These are phyloP conservation scores for Petrocephalus schoutedeni DNA, from an alignment of 2,797 vertebrate genomes.

Conservation along the genomic window DNA sequence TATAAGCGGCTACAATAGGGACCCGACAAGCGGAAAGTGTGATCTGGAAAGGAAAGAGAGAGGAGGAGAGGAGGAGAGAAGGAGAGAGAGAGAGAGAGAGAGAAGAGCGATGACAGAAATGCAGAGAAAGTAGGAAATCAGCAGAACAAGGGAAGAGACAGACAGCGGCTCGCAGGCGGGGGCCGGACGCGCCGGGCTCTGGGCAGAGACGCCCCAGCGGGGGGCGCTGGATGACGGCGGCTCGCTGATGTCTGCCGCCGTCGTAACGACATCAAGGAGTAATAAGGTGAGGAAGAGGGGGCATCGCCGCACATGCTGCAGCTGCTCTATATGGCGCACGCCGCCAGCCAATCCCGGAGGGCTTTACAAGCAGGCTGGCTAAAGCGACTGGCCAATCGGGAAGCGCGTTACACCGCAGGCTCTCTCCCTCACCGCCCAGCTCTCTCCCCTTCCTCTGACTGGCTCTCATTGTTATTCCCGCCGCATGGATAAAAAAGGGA, in stretches of 20 bases:
- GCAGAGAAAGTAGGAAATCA: constrained; percentile 44
- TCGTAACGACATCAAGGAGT: constrained; percentile 34
- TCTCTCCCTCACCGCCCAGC: background rate
- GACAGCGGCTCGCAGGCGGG: background rate
- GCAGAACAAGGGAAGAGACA: background rate
- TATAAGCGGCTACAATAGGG: background rate
- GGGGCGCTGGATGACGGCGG: constrained; percentile 31
- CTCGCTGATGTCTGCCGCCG: constrained; percentile 46
- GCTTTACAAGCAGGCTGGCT: constrained; percentile 40
- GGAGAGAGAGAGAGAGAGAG: background rate
- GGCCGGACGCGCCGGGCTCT: background rate
- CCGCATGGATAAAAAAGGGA: constrained; percentile 31
- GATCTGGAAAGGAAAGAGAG: background rate
- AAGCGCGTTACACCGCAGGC: constrained; percentile 36
- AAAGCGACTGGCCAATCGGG: constrained; percentile 38
- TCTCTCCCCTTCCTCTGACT: constrained; percentile 27
- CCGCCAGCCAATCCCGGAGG: constrained; percentile 41
- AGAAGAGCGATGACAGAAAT: background rate
- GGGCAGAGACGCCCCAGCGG: constrained; percentile 35
- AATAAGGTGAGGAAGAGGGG: constrained; percentile 33
- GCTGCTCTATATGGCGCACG: constrained; percentile 46
- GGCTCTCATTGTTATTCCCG: constrained; percentile 34
- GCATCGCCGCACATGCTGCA: constrained; percentile 46
- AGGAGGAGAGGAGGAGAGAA: background rate
- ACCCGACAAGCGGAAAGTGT: background rate